phyloP scores from a whole-genome alignment of 2,113 vertebrate genomes.

The Siniperca knerii region DNA sequence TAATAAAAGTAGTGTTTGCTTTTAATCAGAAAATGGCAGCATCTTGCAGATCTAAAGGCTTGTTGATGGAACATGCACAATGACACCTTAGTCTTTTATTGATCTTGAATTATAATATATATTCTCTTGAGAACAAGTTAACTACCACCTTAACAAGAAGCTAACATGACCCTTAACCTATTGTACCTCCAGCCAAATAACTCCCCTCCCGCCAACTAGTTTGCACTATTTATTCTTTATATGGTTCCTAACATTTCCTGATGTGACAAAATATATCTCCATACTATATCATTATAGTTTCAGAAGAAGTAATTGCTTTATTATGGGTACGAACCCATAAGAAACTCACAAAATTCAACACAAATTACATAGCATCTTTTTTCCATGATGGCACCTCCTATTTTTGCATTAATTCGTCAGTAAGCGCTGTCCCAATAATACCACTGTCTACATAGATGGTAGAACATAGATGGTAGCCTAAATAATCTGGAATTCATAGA shows the following conservation, averaged over 20 bases:
- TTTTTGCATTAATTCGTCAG: background rate
- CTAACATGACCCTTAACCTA: constrained; percentile 35
- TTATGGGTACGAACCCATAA: background rate
- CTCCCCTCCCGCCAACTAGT: background rate
- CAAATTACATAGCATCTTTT: background rate
- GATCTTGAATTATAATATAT: constrained; percentile 36
- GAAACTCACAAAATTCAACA: background rate
- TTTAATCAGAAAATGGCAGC: constrained; percentile 5
- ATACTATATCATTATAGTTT: background rate
- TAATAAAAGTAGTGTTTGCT: constrained; percentile 1
- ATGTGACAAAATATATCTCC: background rate
- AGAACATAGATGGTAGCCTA: background rate
- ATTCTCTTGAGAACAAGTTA: constrained; percentile 10
- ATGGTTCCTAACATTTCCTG: background rate
- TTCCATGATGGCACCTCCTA: background rate
- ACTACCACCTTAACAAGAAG: constrained; percentile 9
- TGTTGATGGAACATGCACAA: constrained; percentile 14
- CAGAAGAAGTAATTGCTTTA: background rate
- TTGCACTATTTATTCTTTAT: constrained; percentile 4
- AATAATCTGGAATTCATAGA: background rate
- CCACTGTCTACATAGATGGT: background rate
- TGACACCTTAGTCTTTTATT: constrained; percentile 33
- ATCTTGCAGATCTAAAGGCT: constrained; percentile 6
- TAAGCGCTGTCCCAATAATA: background rate
- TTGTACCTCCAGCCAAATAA: constrained; percentile 14